These are phyloP conservation scores for Alligator mississippiensis DNA, from an alignment of 2,113 vertebrate species.

Conservation along the genomic window DNA sequence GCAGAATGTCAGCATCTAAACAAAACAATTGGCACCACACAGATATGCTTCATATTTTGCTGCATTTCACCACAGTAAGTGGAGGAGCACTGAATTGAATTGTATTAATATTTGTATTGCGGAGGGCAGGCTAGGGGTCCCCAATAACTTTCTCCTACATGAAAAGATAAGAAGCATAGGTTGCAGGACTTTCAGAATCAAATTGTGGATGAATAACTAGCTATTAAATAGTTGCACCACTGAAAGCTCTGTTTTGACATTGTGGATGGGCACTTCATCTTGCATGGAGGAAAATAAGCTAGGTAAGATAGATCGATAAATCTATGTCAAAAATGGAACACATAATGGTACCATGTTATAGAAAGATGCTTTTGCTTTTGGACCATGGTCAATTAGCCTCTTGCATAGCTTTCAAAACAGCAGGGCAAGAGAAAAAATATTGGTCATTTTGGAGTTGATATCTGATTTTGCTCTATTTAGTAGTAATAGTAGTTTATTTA, in stretches of 20 bases:
- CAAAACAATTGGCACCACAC: conserved; percentile 12
- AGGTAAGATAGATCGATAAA: conserved; percentile 1
- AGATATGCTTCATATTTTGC: conserved; percentile 24
- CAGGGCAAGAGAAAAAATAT: neutral
- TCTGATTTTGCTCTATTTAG: neutral
- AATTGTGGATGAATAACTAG: neutral
- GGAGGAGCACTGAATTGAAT: conserved; percentile 27
- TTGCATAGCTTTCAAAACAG: neutral
- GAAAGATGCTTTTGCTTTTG: neutral
- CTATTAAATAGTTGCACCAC: neutral
- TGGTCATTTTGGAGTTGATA: neutral
- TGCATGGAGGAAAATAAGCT: neutral
- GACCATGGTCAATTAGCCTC: conserved; percentile 12
- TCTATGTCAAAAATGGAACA: neutral
- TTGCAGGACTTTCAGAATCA: neutral
- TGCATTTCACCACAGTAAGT: conserved; percentile 22
- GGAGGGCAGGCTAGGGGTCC: neutral
- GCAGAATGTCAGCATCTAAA: conserved; percentile 34
- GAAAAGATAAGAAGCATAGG: neutral
- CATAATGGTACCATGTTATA: neutral
- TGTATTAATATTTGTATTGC: conserved; percentile 22
- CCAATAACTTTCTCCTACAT: conserved; percentile 1
- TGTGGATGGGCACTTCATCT: neutral
- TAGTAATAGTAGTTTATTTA: neutral
- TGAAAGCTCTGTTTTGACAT: neutral